Evolutionary conservation across 2,888 invertebrate genomes (phyloP).

Genomic region (Alloscopus bannaensis): DNA sequence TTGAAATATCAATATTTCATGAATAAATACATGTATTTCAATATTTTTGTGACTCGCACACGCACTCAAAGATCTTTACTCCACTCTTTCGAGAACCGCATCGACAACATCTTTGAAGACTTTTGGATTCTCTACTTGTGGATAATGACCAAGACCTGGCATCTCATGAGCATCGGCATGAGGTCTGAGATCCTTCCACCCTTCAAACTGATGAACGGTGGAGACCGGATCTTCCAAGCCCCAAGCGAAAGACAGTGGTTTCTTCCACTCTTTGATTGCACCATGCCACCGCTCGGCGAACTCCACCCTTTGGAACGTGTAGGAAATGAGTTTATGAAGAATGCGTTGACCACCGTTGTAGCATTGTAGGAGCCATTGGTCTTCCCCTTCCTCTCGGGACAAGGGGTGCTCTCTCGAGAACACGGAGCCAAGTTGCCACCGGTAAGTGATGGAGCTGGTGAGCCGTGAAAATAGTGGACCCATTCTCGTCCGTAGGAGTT

Average conservation of each 20-base stretch:
- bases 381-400: conserved; percentile 60
- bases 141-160: conserved; percentile 62
- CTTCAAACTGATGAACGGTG: conserved; percentile 49
- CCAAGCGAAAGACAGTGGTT: conserved; percentile 62
- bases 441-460: conserved; percentile 51
- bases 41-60: too few relatives aligned
- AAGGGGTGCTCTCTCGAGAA: conserved; percentile 57
- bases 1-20: conserved; percentile 48
- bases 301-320: conserved; percentile 66
- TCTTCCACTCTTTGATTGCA: conserved; percentile 61
- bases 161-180: conserved; percentile 56
- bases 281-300: conserved; percentile 57
- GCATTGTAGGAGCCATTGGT: conserved; percentile 60
- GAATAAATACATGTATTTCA: too few relatives aligned
- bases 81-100: conserved; percentile 50
- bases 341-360: conserved; percentile 59
- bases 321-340: conserved; percentile 64
- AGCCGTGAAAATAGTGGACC: conserved; percentile 58
- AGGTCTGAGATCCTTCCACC: conserved; percentile 59
- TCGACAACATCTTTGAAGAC: conserved; percentile 56
- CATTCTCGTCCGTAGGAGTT: conserved; percentile 55
- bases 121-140: conserved; percentile 65
- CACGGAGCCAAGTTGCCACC: conserved; percentile 65
- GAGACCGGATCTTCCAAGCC: conserved; percentile 64
- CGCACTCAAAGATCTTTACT: too few relatives aligned